Evolutionary conservation across 2,113 vertebrate genomes (phyloP).

Genomic region (Pseudorasbora parva): DNA sequence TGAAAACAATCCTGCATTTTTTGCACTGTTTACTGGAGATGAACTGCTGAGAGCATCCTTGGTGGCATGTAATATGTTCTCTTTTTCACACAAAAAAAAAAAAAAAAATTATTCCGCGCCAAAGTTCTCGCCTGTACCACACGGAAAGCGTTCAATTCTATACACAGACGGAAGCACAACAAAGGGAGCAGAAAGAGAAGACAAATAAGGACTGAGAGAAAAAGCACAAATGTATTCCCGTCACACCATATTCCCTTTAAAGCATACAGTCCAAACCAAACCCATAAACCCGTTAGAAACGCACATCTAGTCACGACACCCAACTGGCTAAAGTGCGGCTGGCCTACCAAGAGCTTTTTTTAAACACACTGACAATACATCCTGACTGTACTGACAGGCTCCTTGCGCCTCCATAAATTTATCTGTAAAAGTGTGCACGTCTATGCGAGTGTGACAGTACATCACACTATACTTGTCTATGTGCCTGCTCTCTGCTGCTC

Average conservation of each 20-base stretch:
- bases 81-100: no score
- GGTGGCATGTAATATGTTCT: no score
- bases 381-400: slow-evolving; percentile 26
- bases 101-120: no score
- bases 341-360: background rate
- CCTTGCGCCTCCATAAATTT: slow-evolving; percentile 20
- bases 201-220: background rate
- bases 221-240: background rate
- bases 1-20: no score
- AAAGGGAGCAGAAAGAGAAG: background rate
- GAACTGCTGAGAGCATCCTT: no score
- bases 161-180: background rate
- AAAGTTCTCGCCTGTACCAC: background rate
- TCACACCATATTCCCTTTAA: background rate
- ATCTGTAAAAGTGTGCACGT: background rate
- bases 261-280: background rate
- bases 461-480: background rate
- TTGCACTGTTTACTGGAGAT: no score
- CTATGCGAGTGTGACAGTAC: slow-evolving; percentile 19
- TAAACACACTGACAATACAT: slow-evolving; percentile 22
- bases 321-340: background rate
- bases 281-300: background rate
- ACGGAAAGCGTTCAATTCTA: background rate
- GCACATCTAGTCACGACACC: background rate
- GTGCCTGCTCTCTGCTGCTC: slow-evolving; percentile 13